A percentile compares a stretch with the other conserved stretches of the same genome.
phyloP scores from a whole-genome alignment of 2,888 invertebrate species.

The Meiosimyza platycephala region DNA sequence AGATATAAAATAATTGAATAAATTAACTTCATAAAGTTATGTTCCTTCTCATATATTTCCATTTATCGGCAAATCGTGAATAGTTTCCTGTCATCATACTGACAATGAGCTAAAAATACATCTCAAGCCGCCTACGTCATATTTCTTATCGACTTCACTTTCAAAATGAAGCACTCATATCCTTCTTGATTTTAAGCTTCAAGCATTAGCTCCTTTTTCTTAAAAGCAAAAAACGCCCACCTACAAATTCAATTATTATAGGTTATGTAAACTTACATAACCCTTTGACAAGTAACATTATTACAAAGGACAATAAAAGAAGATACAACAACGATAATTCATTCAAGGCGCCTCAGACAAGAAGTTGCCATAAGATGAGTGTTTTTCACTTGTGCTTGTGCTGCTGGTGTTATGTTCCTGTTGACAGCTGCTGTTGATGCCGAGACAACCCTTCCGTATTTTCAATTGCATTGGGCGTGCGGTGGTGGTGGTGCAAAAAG shows the following conservation, averaged over 20 bases:
- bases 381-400: neutral
- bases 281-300: neutral
- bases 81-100: too few relatives aligned
- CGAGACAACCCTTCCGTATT: slow-evolving; percentile 10
- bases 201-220: neutral
- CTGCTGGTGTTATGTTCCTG: neutral
- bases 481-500: slow-evolving; percentile 25
- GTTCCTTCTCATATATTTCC: too few relatives aligned
- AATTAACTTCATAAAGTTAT: too few relatives aligned
- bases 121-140: neutral
- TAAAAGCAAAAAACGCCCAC: slow-evolving; percentile 9
- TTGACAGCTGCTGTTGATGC: neutral
- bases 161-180: neutral
- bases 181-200: neutral
- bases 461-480: slow-evolving; percentile 5
- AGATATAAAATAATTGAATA: too few relatives aligned
- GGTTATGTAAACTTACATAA: slow-evolving; percentile 1
- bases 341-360: slow-evolving; percentile 6
- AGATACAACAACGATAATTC: slow-evolving; percentile 27
- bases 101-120: too few relatives aligned
- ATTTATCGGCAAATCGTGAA: too few relatives aligned
- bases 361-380: slow-evolving; percentile 27
- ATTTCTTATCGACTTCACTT: neutral
- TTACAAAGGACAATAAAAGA: neutral
- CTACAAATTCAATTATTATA: slow-evolving; percentile 22